phyloP scores from a whole-genome alignment of 2,888 invertebrate species.

The Apotomis capreana region DNA sequence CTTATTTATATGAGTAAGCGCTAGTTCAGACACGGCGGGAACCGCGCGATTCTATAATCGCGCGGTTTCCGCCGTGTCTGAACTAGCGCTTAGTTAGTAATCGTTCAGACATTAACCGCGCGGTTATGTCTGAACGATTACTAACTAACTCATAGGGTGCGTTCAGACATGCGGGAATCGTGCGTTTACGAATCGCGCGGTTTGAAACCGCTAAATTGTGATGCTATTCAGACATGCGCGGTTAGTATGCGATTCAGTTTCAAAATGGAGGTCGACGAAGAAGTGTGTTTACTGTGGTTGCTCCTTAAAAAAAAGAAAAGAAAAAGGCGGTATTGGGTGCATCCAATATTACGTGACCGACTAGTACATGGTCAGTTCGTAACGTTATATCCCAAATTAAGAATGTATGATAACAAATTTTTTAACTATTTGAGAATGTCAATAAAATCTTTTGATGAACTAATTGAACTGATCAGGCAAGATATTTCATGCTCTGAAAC shows the following conservation, averaged over 20 bases:
- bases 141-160: too few relatives aligned
- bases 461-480: conserved; percentile 50
- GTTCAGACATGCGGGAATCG: conserved; percentile 45
- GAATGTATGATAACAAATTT: conserved; percentile 43
- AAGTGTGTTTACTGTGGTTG: conserved; percentile 48
- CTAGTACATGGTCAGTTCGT: too few relatives aligned
- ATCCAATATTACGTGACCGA: too few relatives aligned
- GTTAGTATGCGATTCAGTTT: conserved; percentile 49
- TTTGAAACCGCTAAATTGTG: conserved; percentile 47
- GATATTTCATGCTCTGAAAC: conserved; percentile 48
- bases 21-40: too few relatives aligned
- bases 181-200: conserved; percentile 29
- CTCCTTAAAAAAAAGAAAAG: conserved; percentile 49
- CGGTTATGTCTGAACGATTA: too few relatives aligned
- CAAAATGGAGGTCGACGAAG: conserved; percentile 50
- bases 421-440: conserved; percentile 55
- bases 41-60: too few relatives aligned
- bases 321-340: conserved; percentile 44
- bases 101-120: too few relatives aligned
- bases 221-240: conserved; percentile 35
- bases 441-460: conserved; percentile 53
- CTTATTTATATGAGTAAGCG: too few relatives aligned
- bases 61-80: too few relatives aligned
- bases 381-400: too few relatives aligned
- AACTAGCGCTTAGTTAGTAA: too few relatives aligned